phyloP scores from a whole-genome alignment of 2,797 vertebrate genomes.

The Manis javanica region DNA sequence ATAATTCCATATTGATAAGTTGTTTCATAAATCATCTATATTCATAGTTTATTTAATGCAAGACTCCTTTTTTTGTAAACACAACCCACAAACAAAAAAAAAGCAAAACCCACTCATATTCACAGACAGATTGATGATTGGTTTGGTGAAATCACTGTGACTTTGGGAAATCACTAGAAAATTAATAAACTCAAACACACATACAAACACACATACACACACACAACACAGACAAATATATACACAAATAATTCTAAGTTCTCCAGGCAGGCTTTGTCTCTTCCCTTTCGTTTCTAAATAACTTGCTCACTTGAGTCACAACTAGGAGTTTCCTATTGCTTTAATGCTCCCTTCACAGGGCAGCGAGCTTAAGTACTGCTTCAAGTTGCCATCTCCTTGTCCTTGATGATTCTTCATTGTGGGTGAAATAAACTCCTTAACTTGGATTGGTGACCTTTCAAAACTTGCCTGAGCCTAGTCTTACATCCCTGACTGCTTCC shows the following conservation, averaged over 20 bases:
- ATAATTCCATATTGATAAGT: neutral
- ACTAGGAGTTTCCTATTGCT: neutral
- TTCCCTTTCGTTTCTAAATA: neutral
- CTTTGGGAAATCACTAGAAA: neutral
- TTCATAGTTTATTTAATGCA: neutral
- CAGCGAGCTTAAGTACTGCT: neutral
- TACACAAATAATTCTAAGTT: neutral
- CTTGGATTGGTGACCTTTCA: constrained; percentile 45
- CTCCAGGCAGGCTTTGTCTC: neutral
- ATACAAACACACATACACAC: neutral
- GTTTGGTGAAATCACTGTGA: neutral
- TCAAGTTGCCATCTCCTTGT: neutral
- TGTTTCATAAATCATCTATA: neutral
- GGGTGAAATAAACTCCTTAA: constrained; percentile 42
- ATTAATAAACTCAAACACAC: neutral
- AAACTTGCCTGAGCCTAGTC: neutral
- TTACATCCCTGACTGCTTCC: neutral
- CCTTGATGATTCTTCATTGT: neutral
- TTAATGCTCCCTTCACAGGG: neutral
- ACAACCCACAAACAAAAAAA: neutral
- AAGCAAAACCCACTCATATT: neutral
- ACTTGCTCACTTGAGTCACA: neutral
- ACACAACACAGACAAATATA: neutral
- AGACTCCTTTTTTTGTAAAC: neutral
- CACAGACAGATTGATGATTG: neutral